These are phyloP conservation scores for Redunca redunca DNA, from an alignment of 2,113 vertebrate species.

Conservation along the genomic window DNA sequence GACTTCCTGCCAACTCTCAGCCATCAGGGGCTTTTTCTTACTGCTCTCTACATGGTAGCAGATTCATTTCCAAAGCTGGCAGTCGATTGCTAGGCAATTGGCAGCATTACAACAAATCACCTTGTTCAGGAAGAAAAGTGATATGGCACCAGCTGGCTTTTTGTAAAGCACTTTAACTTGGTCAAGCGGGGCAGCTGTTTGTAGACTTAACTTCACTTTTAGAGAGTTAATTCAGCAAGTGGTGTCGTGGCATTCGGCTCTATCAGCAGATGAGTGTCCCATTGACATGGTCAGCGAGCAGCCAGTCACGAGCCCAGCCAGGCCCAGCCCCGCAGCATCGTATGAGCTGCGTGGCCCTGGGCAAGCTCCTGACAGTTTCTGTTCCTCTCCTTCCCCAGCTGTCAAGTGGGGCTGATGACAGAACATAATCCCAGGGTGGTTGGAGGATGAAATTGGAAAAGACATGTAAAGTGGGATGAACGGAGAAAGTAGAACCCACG, in stretches of 20 bases:
- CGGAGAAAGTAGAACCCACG: neutral
- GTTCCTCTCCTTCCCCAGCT: neutral
- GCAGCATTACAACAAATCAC: conserved; percentile 27
- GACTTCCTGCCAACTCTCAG: neutral
- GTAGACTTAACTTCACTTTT: neutral
- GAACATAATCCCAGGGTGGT: neutral
- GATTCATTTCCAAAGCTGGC: conserved; percentile 17
- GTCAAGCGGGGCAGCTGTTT: neutral
- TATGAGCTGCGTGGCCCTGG: neutral
- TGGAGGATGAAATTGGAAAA: neutral
- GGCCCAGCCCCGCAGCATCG: neutral
- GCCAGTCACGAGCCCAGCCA: neutral
- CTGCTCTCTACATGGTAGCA: neutral
- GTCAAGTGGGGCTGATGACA: neutral
- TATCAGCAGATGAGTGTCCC: neutral
- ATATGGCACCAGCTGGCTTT: neutral
- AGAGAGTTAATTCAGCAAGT: conserved; percentile 4
- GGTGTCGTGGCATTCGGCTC: neutral
- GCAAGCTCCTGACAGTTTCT: neutral
- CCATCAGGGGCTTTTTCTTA: neutral
- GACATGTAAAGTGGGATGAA: neutral
- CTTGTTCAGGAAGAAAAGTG: neutral
- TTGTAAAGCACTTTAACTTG: neutral
- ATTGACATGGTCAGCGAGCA: neutral
- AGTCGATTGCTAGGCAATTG: conserved; percentile 20